phyloP scores from a whole-genome alignment of 2,113 vertebrate genomes.

The human (Homo sapiens) region DNA sequence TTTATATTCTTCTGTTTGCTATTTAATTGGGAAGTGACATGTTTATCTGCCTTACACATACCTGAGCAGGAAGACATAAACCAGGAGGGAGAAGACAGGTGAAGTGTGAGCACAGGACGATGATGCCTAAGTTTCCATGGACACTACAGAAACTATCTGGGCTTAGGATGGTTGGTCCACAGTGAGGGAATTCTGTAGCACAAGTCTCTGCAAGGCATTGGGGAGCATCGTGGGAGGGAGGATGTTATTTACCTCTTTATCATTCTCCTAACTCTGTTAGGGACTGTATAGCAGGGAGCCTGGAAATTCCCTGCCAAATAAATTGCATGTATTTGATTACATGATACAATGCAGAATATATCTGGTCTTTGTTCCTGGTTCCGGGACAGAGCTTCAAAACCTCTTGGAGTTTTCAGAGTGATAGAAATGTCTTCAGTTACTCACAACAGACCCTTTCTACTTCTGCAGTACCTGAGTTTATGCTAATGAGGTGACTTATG shows the following conservation, averaged over 20 bases:
- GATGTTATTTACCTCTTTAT: no score
- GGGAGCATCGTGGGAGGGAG: neutral
- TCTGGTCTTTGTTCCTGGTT: neutral
- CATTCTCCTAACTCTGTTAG: neutral
- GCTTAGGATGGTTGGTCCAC: neutral
- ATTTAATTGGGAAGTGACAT: neutral
- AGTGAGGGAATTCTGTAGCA: neutral
- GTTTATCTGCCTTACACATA: neutral
- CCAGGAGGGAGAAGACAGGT: neutral
- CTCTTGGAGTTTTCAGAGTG: neutral
- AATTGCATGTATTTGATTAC: neutral
- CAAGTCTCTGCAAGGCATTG: neutral
- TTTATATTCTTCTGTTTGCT: no score
- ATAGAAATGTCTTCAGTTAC: accelerated
- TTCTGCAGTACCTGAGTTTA: neutral
- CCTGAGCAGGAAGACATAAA: neutral
- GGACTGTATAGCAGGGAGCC: neutral
- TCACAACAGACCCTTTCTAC: neutral
- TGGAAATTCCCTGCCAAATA: no score
- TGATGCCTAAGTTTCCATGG: no score
- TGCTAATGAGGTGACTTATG: neutral
- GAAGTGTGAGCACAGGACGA: neutral
- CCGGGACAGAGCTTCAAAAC: neutral
- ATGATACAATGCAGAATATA: no score
- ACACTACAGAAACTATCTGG: neutral